A percentile compares a stretch with the other conserved stretches of the same genome.
Conservation (phyloP, 2,797 vertebrate species). For the Podarcis siculus region DNA sequence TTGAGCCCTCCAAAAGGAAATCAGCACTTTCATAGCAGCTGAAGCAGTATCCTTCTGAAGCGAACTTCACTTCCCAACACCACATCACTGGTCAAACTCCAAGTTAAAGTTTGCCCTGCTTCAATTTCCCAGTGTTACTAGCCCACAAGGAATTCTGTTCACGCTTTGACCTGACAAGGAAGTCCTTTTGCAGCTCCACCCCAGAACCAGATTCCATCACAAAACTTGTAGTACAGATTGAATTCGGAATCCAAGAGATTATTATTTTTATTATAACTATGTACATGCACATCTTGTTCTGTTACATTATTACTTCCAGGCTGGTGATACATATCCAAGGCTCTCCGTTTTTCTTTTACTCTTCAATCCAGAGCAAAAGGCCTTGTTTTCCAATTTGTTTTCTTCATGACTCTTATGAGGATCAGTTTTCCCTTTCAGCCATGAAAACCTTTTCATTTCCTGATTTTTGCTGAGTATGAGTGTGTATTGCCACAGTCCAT, state of each 20-base stretch:
- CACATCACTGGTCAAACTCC: rapidly evolving
- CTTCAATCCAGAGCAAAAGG: neutral
- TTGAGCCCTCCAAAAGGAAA: neutral
- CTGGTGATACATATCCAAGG: neutral
- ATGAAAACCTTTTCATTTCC: neutral
- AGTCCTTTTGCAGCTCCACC: conserved; percentile 23
- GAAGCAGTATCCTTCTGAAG: neutral
- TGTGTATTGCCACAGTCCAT: neutral
- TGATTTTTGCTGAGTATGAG: neutral
- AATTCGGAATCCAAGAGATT: neutral
- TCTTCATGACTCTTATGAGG: neutral
- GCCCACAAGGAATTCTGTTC: neutral
- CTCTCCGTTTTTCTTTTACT: neutral
- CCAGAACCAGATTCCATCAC: conserved; percentile 11
- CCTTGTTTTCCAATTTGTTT: neutral
- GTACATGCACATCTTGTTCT: neutral
- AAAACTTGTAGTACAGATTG: conserved; percentile 58
- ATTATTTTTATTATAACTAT: neutral
- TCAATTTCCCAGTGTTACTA: neutral
- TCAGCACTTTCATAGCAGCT: neutral
- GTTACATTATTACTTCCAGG: conserved; percentile 27
- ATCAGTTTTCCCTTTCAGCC: neutral
- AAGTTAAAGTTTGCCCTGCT: neutral
- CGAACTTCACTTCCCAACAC: neutral
- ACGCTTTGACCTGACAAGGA: neutral